Conservation (phyloP, 2,797 vertebrate genomes). For the Scomberomorus guttatus region DNA sequence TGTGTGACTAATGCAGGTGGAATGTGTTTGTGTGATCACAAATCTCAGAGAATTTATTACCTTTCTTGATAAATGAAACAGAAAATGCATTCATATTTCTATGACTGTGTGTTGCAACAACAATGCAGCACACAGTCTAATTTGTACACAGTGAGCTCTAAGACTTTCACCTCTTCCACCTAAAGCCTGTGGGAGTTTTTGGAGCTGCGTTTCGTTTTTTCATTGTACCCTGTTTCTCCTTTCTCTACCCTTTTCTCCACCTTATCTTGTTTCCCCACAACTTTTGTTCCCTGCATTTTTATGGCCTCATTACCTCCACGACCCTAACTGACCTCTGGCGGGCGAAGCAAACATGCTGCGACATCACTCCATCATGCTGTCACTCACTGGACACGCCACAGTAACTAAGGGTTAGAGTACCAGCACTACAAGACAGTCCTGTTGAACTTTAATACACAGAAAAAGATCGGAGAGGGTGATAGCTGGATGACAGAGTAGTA, state of each 20-base stretch:
- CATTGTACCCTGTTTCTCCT: slow-evolving; percentile 15
- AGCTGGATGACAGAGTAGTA: slow-evolving; percentile 18
- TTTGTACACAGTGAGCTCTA: slow-evolving; percentile 27
- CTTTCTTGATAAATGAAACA: slow-evolving; percentile 46
- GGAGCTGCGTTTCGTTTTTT: slow-evolving; percentile 16
- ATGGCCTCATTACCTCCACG: slow-evolving; percentile 80
- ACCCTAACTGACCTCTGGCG: slow-evolving; percentile 65
- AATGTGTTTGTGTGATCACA: slow-evolving; percentile 45
- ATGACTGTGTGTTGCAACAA: slow-evolving; percentile 21
- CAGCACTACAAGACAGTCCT: slow-evolving; percentile 36
- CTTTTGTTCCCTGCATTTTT: slow-evolving; percentile 74
- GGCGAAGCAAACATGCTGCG: slow-evolving; percentile 68
- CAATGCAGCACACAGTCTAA: slow-evolving; percentile 30
- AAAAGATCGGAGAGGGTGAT: slow-evolving; percentile 26
- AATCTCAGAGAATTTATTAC: slow-evolving; percentile 31
- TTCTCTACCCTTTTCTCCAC: slow-evolving; percentile 22
- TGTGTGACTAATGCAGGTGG: slow-evolving; percentile 29
- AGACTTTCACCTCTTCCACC: slow-evolving; percentile 21
- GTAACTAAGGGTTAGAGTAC: slow-evolving; percentile 50
- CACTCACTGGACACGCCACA: slow-evolving; percentile 70
- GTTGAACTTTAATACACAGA: slow-evolving; percentile 26
- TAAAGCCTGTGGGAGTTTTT: slow-evolving; percentile 24
- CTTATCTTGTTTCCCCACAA: slow-evolving; percentile 54
- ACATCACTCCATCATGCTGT: slow-evolving; percentile 79
- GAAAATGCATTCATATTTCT: slow-evolving; percentile 39